Evolutionary conservation across 2,113 vertebrate genomes (phyloP).

Genomic region (Syrmaticus mikado): DNA sequence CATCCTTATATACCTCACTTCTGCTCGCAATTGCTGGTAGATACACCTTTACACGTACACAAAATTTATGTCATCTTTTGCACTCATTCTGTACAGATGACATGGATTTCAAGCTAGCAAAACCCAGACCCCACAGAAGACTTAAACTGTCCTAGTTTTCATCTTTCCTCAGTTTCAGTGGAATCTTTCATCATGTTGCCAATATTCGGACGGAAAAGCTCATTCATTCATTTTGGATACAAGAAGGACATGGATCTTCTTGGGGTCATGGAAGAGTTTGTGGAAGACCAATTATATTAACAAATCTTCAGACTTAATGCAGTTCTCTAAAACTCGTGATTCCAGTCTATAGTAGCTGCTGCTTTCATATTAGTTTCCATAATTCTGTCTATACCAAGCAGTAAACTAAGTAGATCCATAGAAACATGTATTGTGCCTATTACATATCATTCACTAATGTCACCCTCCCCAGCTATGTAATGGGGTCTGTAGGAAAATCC

Average conservation of each 20-base stretch:
- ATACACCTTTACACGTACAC: neutral
- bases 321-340: neutral
- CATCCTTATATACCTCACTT: neutral
- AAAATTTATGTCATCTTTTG: neutral
- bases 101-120: neutral
- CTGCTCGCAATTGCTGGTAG: neutral
- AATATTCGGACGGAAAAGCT: neutral
- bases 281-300: neutral
- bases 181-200: accelerated
- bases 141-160: neutral
- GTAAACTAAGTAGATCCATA: neutral
- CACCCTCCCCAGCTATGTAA: neutral
- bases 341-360: neutral
- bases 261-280: accelerated
- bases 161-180: neutral
- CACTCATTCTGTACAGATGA: neutral
- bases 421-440: neutral
- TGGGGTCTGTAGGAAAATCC: neutral
- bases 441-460: neutral
- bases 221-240: neutral
- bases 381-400: neutral
- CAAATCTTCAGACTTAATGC: neutral
- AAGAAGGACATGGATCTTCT: neutral
- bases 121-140: neutral
- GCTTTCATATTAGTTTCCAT: neutral